Percentiles rank a stretch among this genome's conserved stretches.
Conservation (phyloP, 2,113 vertebrate species). For the Aplodontia rufa region DNA sequence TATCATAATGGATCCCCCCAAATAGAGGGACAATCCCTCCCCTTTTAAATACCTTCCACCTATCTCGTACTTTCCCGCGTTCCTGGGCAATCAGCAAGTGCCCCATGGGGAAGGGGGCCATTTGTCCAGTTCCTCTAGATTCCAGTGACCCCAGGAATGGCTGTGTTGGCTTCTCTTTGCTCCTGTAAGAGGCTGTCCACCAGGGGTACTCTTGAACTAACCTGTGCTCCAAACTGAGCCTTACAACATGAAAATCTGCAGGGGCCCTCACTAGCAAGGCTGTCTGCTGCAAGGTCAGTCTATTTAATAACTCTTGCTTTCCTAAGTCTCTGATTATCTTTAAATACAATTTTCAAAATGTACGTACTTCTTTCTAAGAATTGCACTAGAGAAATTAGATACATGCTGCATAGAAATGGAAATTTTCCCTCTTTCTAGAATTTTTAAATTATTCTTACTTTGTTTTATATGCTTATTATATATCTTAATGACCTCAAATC, state of each 20-base stretch:
- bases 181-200: neutral
- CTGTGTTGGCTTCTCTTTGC: neutral
- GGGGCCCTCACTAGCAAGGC: accelerated
- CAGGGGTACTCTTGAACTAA: neutral
- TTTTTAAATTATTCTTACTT: neutral
- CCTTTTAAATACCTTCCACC: neutral
- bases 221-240: neutral
- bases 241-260: neutral
- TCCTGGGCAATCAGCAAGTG: neutral
- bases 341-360: neutral
- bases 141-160: neutral
- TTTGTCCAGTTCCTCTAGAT: neutral
- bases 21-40: no score
- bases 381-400: neutral
- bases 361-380: neutral
- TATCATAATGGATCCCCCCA: no score
- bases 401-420: neutral
- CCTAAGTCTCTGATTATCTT: neutral
- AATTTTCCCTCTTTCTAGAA: neutral
- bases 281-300: neutral
- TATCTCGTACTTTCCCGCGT: neutral
- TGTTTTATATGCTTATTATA: neutral
- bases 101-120: neutral
- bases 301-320: neutral
- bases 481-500: neutral